A percentile compares a stretch with the other conserved stretches of the same genome.
These are phyloP conservation scores for Babylonia areolata DNA, from an alignment of 1,140 invertebrate species.

Conservation along the genomic window DNA sequence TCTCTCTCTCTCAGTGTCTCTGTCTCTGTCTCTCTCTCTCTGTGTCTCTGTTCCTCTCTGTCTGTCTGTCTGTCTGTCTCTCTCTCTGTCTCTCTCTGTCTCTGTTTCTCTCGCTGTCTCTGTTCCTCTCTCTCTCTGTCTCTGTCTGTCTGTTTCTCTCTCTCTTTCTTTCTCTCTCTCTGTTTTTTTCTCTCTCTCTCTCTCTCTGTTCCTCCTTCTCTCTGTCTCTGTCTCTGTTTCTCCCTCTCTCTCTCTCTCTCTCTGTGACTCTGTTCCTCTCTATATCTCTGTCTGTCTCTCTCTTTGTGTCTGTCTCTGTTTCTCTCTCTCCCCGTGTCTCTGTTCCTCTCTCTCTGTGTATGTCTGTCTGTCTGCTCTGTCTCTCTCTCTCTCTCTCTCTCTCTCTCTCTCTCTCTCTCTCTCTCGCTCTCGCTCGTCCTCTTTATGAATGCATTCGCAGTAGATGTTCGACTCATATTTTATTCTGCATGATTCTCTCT, in stretches of 20 bases:
- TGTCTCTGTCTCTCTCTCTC: not conserved
- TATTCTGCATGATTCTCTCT: too few species aligned
- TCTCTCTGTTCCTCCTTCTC: slow-evolving; percentile 6
- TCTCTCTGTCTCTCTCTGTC: not conserved
- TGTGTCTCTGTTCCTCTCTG: not conserved
- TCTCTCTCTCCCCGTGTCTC: not conserved
- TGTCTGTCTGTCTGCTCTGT: not conserved
- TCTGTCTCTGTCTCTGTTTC: not conserved
- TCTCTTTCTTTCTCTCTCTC: not conserved
- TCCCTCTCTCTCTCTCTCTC: not conserved
- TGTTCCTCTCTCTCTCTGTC: not conserved
- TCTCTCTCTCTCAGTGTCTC: not conserved
- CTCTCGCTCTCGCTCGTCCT: not conserved
- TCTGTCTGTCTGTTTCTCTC: not conserved
- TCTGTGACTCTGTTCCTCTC: not conserved
- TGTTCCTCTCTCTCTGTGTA: not conserved
- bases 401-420: not conserved
- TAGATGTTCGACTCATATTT: too few species aligned
- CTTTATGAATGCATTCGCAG: too few species aligned
- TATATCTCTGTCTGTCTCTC: not conserved
- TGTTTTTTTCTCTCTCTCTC: not conserved
- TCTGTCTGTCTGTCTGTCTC: slow-evolving; percentile 1
- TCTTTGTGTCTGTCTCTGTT: not conserved
- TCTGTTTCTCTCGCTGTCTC: not conserved
- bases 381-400: not conserved